phyloP scores from a whole-genome alignment of 2,113 vertebrate genomes.

The Caretta caretta region DNA sequence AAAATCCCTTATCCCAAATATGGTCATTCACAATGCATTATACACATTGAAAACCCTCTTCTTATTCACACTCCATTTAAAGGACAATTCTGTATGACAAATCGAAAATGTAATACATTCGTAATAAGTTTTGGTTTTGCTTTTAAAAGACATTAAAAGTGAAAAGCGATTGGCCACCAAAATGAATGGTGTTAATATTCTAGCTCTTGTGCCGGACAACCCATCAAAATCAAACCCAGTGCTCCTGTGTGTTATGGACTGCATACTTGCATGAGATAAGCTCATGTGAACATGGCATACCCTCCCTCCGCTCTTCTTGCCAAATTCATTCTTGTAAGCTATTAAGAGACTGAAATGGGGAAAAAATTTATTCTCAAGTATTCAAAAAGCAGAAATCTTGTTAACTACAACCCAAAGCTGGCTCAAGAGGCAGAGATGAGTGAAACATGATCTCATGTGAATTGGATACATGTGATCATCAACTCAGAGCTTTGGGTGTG shows the following conservation, averaged over 20 bases:
- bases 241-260: background rate
- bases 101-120: conserved; percentile 17
- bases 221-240: background rate
- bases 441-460: background rate
- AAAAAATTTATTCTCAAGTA: background rate
- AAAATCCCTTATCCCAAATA: conserved; percentile 7
- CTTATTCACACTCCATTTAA: background rate
- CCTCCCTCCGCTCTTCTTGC: background rate
- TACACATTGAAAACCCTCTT: conserved; percentile 4
- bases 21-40: background rate
- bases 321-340: background rate
- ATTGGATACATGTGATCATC: background rate
- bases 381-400: background rate
- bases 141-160: conserved; percentile 14
- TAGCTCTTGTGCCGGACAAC: background rate
- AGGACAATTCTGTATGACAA: conserved; percentile 29
- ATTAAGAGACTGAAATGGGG: background rate
- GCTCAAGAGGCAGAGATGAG: background rate
- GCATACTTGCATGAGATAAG: background rate
- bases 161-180: conserved; percentile 26
- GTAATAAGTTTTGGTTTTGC: background rate
- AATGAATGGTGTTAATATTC: background rate
- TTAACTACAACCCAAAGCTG: background rate
- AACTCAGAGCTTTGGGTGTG: background rate
- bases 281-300: background rate